Base-by-base conservation (phyloP, 2,888 invertebrate species). In the Neoaliturus tenellus region DNA sequence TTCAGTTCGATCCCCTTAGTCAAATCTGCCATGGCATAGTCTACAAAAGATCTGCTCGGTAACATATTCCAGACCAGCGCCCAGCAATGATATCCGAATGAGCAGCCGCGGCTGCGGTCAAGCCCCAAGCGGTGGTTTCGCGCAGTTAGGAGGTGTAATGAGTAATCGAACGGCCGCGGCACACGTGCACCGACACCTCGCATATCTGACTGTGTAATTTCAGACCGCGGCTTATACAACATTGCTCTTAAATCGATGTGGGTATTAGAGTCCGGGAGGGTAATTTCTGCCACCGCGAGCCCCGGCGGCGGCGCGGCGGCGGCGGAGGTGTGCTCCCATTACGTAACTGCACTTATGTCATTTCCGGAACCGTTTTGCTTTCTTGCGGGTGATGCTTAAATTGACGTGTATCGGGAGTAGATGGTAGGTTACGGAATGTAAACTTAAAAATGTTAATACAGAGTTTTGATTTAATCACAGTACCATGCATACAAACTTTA, bases 121-220 rank as follows among this genome's bases (percentile, higher is more conserved):
- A 14, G 62, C 62, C 62, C 12, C 17, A 4, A 41, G 71, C 39
- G 25, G 71, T 25, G 69, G 69, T 69, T 69, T 28, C 25, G 62
- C 67, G 35, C 67, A 67, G 17, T 67, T 31, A 20, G 51, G 20
- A 51, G 51, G 51, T 51, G 51, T 67, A 67, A 71, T 39, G 71
- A 39, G 71, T 71, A n/a, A 71, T 71, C 71, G 71, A 39, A 35
- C 71, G 71, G 33, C 69, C 69, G 69, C 71, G 20, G 71, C 71
- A 71, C 71, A 41, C 39, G 71, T 23, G 71, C 33, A 41, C n/a
- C 33, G 71, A 71, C 71, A 71, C 71, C 71, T 71, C 33, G 33
- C 5, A 28, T 20, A 55, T 35, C 35, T 35, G 6, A n/a, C 35
- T 35, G 35, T 35, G 35, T 35, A 35, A 35, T 35, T 35, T 48